Conservation (phyloP, 2,888 invertebrate species). For the Ischnus inquisitorius region DNA sequence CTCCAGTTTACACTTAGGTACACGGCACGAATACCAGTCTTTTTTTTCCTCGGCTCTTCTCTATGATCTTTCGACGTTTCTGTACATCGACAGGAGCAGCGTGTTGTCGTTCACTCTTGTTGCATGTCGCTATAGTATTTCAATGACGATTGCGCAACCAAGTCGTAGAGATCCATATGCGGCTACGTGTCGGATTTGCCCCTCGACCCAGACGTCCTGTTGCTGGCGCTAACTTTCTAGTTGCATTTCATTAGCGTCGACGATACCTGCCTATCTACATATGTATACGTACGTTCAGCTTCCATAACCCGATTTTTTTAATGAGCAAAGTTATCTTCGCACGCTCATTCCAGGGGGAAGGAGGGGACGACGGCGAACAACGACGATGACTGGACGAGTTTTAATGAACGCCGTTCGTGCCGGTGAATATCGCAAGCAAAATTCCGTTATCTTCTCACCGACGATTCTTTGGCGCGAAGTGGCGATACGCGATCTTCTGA, state of each 20-base stretch:
- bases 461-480: background rate
- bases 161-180: conserved; percentile 63
- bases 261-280: conserved; percentile 10
- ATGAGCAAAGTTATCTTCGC: conserved; percentile 9
- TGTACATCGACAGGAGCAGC: background rate
- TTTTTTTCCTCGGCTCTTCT: background rate
- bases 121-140: conserved; percentile 13
- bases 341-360: background rate
- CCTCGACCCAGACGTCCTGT: conserved; percentile 77
- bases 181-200: conserved; percentile 75
- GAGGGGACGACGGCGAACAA: conserved; percentile 8
- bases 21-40: background rate
- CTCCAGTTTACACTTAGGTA: conserved; percentile 20
- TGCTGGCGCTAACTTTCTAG: conserved; percentile 66
- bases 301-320: conserved; percentile 50
- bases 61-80: background rate
- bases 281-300: conserved; percentile 1
- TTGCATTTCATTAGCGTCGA: conserved; percentile 64
- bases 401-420: background rate
- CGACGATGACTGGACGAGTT: background rate
- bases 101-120: conserved; percentile 28
- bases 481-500: background rate
- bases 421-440: background rate
- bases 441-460: background rate
- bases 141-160: conserved; percentile 52